These are phyloP conservation scores for Mimachlamys varia DNA, from an alignment of 2,888 invertebrate species.

Conservation along the genomic window DNA sequence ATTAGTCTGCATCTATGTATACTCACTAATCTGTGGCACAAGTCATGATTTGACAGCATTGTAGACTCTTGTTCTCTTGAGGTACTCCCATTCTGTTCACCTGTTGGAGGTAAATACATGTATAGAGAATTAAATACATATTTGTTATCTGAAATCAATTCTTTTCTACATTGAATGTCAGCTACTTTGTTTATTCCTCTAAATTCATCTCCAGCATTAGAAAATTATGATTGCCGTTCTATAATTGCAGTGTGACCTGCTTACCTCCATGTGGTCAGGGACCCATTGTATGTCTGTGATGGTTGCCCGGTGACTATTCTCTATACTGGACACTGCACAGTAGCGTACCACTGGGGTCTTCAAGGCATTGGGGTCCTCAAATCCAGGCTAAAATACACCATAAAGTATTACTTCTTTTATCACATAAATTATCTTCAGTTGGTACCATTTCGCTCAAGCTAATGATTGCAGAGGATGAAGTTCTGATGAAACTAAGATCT, in stretches of 20 bases:
- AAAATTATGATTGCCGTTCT: too few species aligned
- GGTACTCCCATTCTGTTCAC: slow-evolving; percentile 80
- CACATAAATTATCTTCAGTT: too few species aligned
- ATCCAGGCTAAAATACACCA: slow-evolving; percentile 77
- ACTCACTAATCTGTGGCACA: slow-evolving; percentile 80
- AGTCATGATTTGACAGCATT: slow-evolving; percentile 79
- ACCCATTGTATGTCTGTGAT: slow-evolving; percentile 81
- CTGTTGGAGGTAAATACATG: slow-evolving; percentile 58
- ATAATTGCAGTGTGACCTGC: neutral
- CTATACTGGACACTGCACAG: slow-evolving; percentile 81
- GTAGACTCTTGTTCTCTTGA: slow-evolving; percentile 75
- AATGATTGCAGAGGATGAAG: too few species aligned
- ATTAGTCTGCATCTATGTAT: neutral
- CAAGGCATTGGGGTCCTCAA: slow-evolving; percentile 80
- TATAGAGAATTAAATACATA: too few species aligned
- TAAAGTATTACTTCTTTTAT: too few species aligned
- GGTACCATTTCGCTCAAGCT: too few species aligned
- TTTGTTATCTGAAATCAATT: too few species aligned
- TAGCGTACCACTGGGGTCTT: slow-evolving; percentile 80
- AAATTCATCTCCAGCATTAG: too few species aligned
- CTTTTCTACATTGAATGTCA: too few species aligned
- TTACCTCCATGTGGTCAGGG: slow-evolving; percentile 81
- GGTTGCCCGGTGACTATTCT: slow-evolving; percentile 78
- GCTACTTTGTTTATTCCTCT: too few species aligned
- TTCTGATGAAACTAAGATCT: too few species aligned